phyloP scores from a whole-genome alignment of 2,797 vertebrate species.

The Sebastes diploproa region DNA sequence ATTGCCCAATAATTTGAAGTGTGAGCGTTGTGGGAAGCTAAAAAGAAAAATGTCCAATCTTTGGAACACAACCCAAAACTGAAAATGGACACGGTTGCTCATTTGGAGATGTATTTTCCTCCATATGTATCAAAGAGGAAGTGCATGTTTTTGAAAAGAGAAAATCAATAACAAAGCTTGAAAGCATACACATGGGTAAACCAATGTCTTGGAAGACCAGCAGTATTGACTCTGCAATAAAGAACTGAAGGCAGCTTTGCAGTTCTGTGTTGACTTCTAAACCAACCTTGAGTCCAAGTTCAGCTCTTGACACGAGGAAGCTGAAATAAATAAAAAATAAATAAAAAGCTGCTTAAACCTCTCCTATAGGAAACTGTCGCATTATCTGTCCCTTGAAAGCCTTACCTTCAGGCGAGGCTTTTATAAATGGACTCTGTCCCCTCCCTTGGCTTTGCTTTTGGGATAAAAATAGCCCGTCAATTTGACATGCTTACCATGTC shows the following conservation, averaged over 20 bases:
- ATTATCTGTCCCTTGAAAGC: conserved; percentile 65
- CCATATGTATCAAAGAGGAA: background rate
- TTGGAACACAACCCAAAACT: background rate
- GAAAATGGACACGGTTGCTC: background rate
- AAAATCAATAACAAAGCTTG: background rate
- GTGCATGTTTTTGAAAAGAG: background rate
- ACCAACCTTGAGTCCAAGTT: conserved; percentile 35
- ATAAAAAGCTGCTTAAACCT: conserved; percentile 28
- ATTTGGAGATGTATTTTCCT: background rate
- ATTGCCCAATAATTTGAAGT: background rate
- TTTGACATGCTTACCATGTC: conserved; percentile 62
- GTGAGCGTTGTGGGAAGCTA: background rate
- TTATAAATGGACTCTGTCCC: conserved; percentile 48
- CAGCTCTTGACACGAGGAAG: conserved; percentile 14
- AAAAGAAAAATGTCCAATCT: background rate
- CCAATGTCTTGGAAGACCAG: background rate
- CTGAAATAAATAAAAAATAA: conserved; percentile 3
- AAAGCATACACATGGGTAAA: background rate
- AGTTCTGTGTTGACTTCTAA: conserved; percentile 10
- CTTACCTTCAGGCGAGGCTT: conserved; percentile 57
- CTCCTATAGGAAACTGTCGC: conserved; percentile 16
- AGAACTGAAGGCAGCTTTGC: background rate
- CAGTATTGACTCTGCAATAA: background rate
- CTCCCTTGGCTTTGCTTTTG: conserved; percentile 37
- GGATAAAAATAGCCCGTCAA: conserved; percentile 66